A percentile compares a stretch with the other conserved stretches of the same genome.
phyloP scores from a whole-genome alignment of 2,113 vertebrate genomes.

The Oncorhynchus masou region DNA sequence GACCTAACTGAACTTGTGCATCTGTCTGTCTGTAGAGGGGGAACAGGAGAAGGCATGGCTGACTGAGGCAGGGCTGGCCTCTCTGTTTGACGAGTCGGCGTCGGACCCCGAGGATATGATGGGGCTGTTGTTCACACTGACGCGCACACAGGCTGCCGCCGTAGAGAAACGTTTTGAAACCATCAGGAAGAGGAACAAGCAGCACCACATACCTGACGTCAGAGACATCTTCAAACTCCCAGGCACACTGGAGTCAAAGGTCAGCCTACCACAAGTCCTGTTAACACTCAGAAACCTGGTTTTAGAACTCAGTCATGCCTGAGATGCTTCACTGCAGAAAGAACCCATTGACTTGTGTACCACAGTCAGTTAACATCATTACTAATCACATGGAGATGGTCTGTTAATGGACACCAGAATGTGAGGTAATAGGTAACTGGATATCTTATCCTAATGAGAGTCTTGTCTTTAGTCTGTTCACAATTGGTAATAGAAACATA shows the following conservation, averaged over 20 bases:
- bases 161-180: constrained; percentile 89
- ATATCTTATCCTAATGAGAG: no score
- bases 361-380: no score
- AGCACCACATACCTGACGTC: constrained; percentile 88
- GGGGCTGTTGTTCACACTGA: constrained; percentile 86
- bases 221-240: constrained; percentile 87
- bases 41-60: constrained; percentile 97
- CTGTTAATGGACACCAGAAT: no score
- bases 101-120: constrained; percentile 81
- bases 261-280: constrained; percentile 13
- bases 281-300: background rate
- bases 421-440: no score
- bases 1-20: no score
- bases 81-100: constrained; percentile 80
- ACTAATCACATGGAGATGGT: no score
- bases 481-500: no score
- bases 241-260: constrained; percentile 46
- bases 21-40: constrained; percentile 75
- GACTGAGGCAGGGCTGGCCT: constrained; percentile 88
- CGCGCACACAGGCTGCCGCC: constrained; percentile 86
- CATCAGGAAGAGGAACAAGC: constrained; percentile 87
- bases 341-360: no score
- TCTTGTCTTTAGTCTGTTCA: no score
- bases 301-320: no score
- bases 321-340: no score